Evolutionary conservation across 2,113 vertebrate genomes (phyloP), one percentile per base, ranked within the genome.

Genomic region (Chaetops frenatus): DNA sequence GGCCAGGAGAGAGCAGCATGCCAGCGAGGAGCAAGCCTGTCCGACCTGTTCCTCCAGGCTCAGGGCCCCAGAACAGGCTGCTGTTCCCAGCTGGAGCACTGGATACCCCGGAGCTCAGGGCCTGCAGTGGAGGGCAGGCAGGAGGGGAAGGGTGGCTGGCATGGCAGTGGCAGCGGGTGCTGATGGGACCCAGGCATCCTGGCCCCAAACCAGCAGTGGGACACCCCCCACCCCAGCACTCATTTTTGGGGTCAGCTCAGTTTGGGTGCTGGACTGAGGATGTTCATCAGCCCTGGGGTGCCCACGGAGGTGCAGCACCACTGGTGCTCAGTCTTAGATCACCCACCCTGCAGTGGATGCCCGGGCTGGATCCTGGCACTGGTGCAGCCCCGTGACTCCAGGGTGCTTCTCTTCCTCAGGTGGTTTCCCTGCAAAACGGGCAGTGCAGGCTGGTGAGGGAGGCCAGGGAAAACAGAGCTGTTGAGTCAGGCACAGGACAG

Each of bases 311-410:
- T 33, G 21, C 66, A 54, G 73, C 44, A 24, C 12, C 0, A 0
- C 21, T 48, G 45, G 27, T 4, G 6, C 22, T 72, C 1, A 1
- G 31, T 57, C 35, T 61, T n/a, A 27, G 70, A 20, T 83, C 42
- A n/a, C 15, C 25, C 1, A 0, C 10, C 40, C 25, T 48, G 35
- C 13, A 12, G 18, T 24, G n/a, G n/a, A 11, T 74, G 17, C 29
- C 15, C 0, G 0, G 33, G 38, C 8, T 16, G 14, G 35, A 67
- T 73, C 47, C 83, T 65, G 71, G 27, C 38, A 16, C 40, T 0
- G 1, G 11, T 0, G 0, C 33, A 7, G 14, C 1, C 2, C 65
- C 0, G 0, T 35, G 36, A 20, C 36, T n/a, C 24, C 3, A 1
- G 28, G 22, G n/a, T 8, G 11, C 56, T 61, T 61, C 71, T 57